Conservation (phyloP, 2,113 vertebrate species). For the Aramus guarauna region DNA sequence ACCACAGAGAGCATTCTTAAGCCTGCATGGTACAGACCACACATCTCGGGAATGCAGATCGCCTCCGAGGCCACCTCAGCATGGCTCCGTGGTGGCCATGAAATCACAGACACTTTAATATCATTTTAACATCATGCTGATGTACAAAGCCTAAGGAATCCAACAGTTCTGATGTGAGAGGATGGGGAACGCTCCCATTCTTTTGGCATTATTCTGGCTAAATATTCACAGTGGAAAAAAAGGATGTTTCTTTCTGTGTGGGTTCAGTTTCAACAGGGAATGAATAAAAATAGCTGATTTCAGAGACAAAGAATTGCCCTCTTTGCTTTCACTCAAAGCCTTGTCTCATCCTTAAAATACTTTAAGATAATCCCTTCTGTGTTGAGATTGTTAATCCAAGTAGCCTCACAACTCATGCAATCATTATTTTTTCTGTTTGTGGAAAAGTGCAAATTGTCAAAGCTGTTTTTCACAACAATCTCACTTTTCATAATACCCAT, state of each 20-base stretch:
- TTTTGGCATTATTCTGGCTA: neutral
- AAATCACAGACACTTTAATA: neutral
- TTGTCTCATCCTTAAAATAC: neutral
- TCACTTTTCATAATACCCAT: neutral
- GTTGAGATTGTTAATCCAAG: neutral
- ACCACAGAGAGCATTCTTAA: slow-evolving; percentile 20
- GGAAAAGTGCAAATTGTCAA: neutral
- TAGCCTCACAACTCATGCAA: neutral
- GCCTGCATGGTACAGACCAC: slow-evolving; percentile 22
- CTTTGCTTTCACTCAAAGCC: neutral
- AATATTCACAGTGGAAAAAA: neutral
- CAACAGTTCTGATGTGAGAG: neutral
- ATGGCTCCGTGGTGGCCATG: neutral
- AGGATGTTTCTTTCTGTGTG: neutral
- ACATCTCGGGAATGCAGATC: neutral
- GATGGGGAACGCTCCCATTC: neutral
- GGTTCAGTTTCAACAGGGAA: neutral
- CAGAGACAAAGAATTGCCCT: neutral
- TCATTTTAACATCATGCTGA: neutral
- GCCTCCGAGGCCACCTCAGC: neutral
- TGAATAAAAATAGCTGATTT: neutral
- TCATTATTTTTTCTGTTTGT: neutral
- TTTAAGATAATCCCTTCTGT: neutral
- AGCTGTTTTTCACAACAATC: neutral
- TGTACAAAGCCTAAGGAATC: neutral